Conservation (phyloP, 2,797 vertebrate genomes). For the Chelon labrosus region DNA sequence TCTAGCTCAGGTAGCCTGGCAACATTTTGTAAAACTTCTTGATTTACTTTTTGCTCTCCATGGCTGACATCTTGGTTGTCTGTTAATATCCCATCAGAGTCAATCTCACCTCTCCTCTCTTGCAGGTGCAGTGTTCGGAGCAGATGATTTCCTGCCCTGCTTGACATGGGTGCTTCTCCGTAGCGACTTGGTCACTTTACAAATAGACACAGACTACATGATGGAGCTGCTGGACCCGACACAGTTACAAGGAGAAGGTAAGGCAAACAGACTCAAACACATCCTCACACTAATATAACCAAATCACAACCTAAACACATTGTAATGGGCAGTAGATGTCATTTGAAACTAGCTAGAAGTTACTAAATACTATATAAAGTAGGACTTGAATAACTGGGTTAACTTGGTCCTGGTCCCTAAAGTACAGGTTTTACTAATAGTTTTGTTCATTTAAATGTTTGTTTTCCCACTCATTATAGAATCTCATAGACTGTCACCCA, state of each 20-base stretch:
- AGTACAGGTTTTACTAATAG: no score
- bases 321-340: no score
- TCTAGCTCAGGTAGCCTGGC: constrained; percentile 67
- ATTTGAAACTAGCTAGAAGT: no score
- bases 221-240: constrained; percentile 93
- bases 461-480: background rate
- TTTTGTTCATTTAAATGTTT: no score
- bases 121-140: constrained; percentile 84
- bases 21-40: background rate
- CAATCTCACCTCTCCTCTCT: background rate
- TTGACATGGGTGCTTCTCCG: constrained; percentile 90
- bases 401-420: no score
- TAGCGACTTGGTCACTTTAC: constrained; percentile 85
- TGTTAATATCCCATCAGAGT: background rate
- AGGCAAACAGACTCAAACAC: constrained; percentile 7
- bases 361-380: no score
- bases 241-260: constrained; percentile 91
- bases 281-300: background rate
- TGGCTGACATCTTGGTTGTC: no score
- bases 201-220: constrained; percentile 92
- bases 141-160: constrained; percentile 92
- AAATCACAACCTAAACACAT: background rate
- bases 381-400: no score
- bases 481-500: constrained; percentile 1
- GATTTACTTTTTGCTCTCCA: background rate